phyloP scores from a whole-genome alignment of 1,140 invertebrate genomes.

The Drosophila repleta region DNA sequence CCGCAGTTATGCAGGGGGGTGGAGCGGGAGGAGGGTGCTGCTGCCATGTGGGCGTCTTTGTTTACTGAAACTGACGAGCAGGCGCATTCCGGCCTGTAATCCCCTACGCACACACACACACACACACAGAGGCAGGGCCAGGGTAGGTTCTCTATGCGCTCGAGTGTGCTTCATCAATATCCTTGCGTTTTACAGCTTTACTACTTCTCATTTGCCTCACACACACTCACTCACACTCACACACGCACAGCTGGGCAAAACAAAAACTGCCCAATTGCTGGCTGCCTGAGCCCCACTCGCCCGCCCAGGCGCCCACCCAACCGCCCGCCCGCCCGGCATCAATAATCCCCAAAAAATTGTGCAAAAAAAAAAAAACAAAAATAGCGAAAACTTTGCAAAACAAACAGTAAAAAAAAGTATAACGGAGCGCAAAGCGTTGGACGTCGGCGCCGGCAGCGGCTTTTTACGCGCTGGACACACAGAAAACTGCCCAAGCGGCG shows the following conservation, averaged over 20 bases:
- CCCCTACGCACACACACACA: slow-evolving; percentile 43
- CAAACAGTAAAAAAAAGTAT: slow-evolving; percentile 25
- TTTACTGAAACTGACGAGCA: slow-evolving; percentile 50
- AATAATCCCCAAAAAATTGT: slow-evolving; percentile 75
- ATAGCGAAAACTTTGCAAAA: slow-evolving; percentile 1
- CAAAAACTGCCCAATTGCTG: slow-evolving; percentile 13
- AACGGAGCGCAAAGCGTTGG: slow-evolving; percentile 45
- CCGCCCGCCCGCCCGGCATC: slow-evolving; percentile 32
- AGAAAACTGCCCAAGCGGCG: slow-evolving; percentile 39
- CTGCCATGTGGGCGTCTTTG: neutral
- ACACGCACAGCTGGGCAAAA: slow-evolving; percentile 17
- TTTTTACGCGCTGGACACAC: slow-evolving; percentile 69
- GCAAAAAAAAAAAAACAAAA: slow-evolving; percentile 46
- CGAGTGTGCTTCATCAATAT: slow-evolving; percentile 83
- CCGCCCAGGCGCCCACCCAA: neutral
- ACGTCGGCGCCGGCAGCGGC: slow-evolving; percentile 63
- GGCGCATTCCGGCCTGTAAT: slow-evolving; percentile 51
- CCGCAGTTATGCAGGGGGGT: slow-evolving; percentile 70
- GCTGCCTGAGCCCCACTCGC: neutral
- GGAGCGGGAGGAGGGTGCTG: too few relatives aligned
- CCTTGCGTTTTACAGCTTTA: slow-evolving; percentile 53
- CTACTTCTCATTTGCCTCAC: slow-evolving; percentile 65
- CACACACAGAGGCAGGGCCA: slow-evolving; percentile 13
- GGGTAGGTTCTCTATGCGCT: slow-evolving; percentile 40
- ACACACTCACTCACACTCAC: slow-evolving; percentile 21